Evolutionary conservation across 2,797 vertebrate genomes (phyloP).

Genomic region (Pangasius krempfi): DNA sequence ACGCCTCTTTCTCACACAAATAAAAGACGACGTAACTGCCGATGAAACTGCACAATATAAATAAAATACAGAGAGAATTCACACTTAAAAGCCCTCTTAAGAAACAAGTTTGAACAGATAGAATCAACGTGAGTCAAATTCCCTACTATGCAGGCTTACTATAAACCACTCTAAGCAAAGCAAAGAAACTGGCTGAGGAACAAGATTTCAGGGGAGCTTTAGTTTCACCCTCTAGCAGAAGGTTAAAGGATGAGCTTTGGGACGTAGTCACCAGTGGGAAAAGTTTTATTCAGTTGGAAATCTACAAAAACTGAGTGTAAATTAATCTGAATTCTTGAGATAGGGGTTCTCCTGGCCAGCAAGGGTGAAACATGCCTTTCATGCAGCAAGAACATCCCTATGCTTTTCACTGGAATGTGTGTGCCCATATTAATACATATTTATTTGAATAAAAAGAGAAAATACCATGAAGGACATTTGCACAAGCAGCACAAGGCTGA

Average conservation of each 20-base stretch:
- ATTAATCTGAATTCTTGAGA: slow-evolving; percentile 1
- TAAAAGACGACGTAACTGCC: background rate
- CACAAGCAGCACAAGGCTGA: slow-evolving; percentile 38
- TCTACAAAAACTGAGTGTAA: slow-evolving; percentile 23
- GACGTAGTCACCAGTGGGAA: slow-evolving; percentile 52
- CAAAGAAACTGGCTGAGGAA: slow-evolving; percentile 34
- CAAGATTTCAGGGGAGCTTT: background rate
- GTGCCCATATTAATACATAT: background rate
- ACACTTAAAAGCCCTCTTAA: background rate
- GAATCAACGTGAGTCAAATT: background rate
- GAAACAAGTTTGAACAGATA: slow-evolving; percentile 15
- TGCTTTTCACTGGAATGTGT: background rate
- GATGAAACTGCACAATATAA: background rate
- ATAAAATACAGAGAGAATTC: background rate
- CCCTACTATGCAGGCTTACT: background rate
- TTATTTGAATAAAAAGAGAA: background rate
- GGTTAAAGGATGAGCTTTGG: slow-evolving; percentile 54
- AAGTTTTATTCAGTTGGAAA: slow-evolving; percentile 16
- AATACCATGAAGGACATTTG: background rate
- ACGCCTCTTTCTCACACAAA: background rate
- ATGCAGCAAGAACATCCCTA: background rate
- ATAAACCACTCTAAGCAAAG: slow-evolving; percentile 15
- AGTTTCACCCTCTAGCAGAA: slow-evolving; percentile 34
- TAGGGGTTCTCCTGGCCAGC: slow-evolving; percentile 1
- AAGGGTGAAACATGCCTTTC: slow-evolving; percentile 19